Percentiles rank a stretch among this genome's conserved stretches.
Conservation (phyloP, 2,113 vertebrate species). For the Archocentrus centrarchus region DNA sequence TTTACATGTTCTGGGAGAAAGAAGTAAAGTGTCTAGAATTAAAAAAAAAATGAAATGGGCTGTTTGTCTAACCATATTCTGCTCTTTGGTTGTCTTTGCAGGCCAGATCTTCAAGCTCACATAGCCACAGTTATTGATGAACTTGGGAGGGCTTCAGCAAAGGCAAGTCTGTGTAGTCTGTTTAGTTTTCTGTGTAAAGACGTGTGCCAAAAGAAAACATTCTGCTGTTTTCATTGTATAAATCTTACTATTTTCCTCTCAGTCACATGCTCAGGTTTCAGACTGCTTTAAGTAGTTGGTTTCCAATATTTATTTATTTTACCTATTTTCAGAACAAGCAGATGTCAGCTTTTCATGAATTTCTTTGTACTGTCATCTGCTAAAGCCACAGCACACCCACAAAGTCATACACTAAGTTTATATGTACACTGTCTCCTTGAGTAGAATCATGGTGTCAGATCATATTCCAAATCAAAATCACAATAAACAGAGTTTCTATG, state of each 20-base stretch:
- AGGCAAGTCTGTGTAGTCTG: conserved; percentile 60
- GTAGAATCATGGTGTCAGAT: not conserved
- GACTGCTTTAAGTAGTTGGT: not conserved
- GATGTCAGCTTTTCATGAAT: not conserved
- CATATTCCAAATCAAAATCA: not conserved
- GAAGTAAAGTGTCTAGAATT: not conserved
- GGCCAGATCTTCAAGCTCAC: conserved; percentile 74
- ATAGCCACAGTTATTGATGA: conserved; percentile 80
- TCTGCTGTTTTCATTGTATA: not conserved
- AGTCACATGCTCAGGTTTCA: not conserved
- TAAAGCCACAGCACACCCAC: not conserved
- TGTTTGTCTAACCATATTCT: not conserved
- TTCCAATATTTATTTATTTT: not conserved
- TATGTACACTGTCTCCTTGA: not conserved
- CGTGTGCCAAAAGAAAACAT: not conserved
- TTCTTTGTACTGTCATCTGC: not conserved
- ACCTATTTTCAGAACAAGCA: not conserved
- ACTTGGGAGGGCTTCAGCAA: conserved; percentile 82
- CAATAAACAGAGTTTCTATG: not conserved
- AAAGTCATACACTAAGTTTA: not conserved
- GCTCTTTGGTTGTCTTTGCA: conserved; percentile 27
- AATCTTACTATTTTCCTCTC: not conserved
- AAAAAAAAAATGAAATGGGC: not conserved
- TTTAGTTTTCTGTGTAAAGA: not conserved
- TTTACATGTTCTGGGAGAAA: not conserved